Evolutionary conservation across 2,113 vertebrate genomes (phyloP).

Genomic region (Neodontobutis hainanensis): DNA sequence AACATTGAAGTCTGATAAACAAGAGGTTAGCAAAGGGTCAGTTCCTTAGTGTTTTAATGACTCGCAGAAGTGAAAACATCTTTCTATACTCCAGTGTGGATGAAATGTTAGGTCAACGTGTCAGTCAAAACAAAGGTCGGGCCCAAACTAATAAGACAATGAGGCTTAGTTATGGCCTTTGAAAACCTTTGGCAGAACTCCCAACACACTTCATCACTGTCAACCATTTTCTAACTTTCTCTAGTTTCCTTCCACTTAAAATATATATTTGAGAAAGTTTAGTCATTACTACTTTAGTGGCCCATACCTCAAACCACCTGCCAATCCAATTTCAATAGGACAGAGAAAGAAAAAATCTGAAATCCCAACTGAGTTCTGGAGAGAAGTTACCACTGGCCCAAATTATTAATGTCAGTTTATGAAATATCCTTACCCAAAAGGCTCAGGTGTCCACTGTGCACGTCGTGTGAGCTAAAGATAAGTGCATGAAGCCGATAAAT

Average conservation of each 20-base stretch:
- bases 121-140: conserved; percentile 38
- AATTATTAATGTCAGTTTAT: conserved; percentile 56
- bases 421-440: conserved; percentile 59
- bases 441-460: conserved; percentile 49
- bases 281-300: not conserved
- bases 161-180: conserved; percentile 1
- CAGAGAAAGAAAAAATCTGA: conserved; percentile 1
- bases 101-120: conserved; percentile 3
- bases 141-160: conserved; percentile 29
- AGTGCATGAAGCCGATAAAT: conserved; percentile 72
- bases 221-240: not conserved
- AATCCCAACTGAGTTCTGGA: conserved; percentile 29
- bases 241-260: too few species aligned
- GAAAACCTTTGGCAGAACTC: not conserved
- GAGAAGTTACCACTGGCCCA: conserved; percentile 36
- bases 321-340: conserved; percentile 26
- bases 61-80: too few species aligned
- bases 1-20: not conserved
- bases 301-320: conserved; percentile 30
- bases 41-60: not conserved
- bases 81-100: not conserved
- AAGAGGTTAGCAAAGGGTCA: not conserved
- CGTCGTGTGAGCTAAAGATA: conserved; percentile 67
- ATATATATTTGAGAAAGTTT: conserved; percentile 3
- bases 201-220: not conserved